Conservation (phyloP, 2,888 invertebrate genomes). For the Mesoligia furuncula region DNA sequence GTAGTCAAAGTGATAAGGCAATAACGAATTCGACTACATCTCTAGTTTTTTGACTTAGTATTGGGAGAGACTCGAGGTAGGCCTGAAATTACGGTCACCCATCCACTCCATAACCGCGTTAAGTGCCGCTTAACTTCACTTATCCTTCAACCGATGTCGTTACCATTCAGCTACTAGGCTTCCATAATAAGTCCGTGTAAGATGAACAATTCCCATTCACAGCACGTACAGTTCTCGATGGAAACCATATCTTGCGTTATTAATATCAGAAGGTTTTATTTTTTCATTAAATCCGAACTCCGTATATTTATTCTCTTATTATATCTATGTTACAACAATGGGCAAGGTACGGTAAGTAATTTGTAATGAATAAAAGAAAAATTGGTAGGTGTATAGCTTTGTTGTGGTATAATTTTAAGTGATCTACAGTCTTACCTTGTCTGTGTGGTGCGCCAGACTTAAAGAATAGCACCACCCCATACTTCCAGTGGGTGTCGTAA, state of each 20-base stretch:
- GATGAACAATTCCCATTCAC: conserved; percentile 77
- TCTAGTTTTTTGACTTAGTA: neutral
- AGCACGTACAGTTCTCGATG: conserved; percentile 80
- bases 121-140: neutral
- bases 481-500: too few species aligned
- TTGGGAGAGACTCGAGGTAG: neutral
- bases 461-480: too few species aligned
- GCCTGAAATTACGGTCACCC: neutral
- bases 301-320: conserved; percentile 71
- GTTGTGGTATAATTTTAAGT: too few species aligned
- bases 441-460: too few species aligned
- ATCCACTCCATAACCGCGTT: neutral
- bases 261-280: conserved; percentile 83
- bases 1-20: neutral
- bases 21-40: neutral
- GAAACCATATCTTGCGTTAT: conserved; percentile 88
- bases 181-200: conserved; percentile 70
- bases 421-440: too few species aligned
- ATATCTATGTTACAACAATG: conserved; percentile 56
- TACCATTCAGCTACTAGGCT: conserved; percentile 4
- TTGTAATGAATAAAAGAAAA: conserved; percentile 34
- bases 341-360: conserved; percentile 51
- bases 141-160: conserved; percentile 18
- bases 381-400: neutral
- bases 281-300: conserved; percentile 80